These are phyloP conservation scores for Solenodon paradoxus DNA, from an alignment of 2,113 vertebrate species.

Conservation along the genomic window DNA sequence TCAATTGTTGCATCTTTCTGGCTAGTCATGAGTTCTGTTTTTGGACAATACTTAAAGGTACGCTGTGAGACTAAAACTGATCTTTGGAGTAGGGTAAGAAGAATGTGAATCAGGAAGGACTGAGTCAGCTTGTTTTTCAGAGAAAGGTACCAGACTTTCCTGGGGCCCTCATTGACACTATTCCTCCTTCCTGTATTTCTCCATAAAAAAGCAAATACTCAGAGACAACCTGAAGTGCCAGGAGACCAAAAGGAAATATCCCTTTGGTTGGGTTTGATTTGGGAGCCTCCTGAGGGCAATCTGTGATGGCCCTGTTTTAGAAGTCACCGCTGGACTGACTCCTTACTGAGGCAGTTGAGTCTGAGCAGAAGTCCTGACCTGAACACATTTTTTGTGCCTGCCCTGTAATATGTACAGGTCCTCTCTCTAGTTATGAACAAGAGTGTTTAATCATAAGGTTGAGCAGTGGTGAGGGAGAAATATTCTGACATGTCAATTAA, in stretches of 20 bases:
- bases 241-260: not conserved
- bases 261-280: not conserved
- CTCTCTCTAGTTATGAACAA: not conserved
- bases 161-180: not conserved
- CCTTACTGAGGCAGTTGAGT: not conserved
- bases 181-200: not conserved
- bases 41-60: not conserved
- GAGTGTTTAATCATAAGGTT: not conserved
- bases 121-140: not conserved
- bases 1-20: not conserved
- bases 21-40: constrained; percentile 1
- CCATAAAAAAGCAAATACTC: not conserved
- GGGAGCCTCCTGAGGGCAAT: not conserved
- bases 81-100: not conserved
- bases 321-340: not conserved
- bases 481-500: not conserved
- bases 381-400: not conserved
- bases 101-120: not conserved
- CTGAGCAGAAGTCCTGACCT: constrained; percentile 4
- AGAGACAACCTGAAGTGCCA: not conserved
- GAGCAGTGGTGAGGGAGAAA: not conserved
- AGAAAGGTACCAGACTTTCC: not conserved
- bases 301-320: not conserved
- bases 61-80: not conserved
- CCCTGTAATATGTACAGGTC: not conserved